Conservation (phyloP, 1,140 invertebrate species). For the Chrysomallon squamiferum region DNA sequence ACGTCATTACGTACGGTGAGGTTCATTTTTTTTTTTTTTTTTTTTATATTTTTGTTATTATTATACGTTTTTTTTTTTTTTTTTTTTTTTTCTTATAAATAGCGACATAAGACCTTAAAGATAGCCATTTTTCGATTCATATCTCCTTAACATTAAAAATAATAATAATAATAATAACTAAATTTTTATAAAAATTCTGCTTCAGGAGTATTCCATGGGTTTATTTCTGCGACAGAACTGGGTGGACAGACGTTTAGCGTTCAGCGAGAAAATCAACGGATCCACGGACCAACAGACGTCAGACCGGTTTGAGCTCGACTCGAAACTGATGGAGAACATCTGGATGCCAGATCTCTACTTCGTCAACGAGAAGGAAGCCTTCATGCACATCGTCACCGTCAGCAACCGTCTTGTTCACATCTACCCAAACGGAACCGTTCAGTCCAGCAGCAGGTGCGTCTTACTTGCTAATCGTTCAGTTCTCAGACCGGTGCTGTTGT, state of each 20-base stretch:
- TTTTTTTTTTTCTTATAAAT: no score
- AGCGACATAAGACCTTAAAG: no score
- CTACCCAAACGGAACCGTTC: conserved; percentile 69
- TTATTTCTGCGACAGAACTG: conserved; percentile 51
- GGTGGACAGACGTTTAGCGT: conserved; percentile 26
- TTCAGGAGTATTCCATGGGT: conserved; percentile 60
- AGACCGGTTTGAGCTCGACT: conserved; percentile 67
- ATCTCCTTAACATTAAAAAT: no score
- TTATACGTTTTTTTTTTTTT: no score
- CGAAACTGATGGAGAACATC: conserved; percentile 79
- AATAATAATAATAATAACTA: no score
- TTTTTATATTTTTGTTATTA: no score
- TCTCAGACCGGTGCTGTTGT: no score
- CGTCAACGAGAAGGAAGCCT: conserved; percentile 71
- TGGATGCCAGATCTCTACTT: conserved; percentile 76
- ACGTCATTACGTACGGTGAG: no score
- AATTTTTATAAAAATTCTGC: no score
- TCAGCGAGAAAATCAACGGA: conserved; percentile 2
- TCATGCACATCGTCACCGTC: conserved; percentile 59
- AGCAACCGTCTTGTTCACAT: conserved; percentile 73
- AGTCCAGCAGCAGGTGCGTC: conserved; percentile 64
- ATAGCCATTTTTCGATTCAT: no score
- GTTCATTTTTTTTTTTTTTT: no score
- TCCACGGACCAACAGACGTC: not conserved
- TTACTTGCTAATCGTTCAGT: not conserved